Percentiles rank a stretch among this genome's conserved stretches.
Conservation (phyloP, 2,113 vertebrate species). For the Micromys minutus region DNA sequence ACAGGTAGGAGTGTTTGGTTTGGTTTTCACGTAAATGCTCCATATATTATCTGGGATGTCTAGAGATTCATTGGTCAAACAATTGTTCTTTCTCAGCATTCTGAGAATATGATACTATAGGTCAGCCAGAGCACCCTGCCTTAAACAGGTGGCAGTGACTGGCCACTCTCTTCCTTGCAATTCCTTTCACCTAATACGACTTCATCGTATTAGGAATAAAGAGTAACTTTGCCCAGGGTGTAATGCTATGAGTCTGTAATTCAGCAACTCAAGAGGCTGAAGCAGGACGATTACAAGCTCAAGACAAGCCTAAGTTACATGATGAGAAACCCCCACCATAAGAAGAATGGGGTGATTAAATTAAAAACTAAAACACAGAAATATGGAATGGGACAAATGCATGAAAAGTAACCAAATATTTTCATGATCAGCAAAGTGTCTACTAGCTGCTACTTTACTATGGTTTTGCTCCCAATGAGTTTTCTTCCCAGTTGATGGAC, state of each 20-base stretch:
- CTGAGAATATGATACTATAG: not conserved
- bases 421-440: not conserved
- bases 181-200: not conserved
- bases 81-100: not conserved
- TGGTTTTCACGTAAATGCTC: not conserved
- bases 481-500: slow-evolving; percentile 2
- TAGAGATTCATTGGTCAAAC: not conserved
- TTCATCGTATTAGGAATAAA: not conserved
- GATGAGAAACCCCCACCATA: not conserved
- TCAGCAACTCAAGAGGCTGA: not conserved
- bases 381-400: not conserved
- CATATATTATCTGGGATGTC: not conserved
- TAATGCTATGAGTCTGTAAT: not conserved
- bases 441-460: slow-evolving; percentile 9
- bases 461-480: slow-evolving; percentile 31
- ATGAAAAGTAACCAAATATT: not conserved
- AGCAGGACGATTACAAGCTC: not conserved
- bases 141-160: not conserved
- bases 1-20: not conserved
- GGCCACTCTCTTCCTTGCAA: not conserved
- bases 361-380: not conserved
- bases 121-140: not conserved
- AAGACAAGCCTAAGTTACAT: not conserved
- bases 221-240: not conserved
- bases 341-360: not conserved